Evolutionary conservation across 2,888 invertebrate species (phyloP).

Genomic region (Tridacna gigas): DNA sequence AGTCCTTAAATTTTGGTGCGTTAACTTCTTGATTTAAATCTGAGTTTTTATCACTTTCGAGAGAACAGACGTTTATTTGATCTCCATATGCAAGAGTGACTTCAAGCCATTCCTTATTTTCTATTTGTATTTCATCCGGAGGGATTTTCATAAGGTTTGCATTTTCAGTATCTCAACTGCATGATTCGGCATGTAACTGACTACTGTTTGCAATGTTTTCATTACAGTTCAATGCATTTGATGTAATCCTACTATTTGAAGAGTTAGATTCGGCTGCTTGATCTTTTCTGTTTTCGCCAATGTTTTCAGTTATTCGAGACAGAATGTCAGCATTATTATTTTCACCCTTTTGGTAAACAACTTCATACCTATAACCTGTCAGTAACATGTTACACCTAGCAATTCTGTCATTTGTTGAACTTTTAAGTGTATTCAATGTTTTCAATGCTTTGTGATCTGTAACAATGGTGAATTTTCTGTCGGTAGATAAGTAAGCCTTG

Average conservation of each 20-base stretch:
- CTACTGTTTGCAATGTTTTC: too few relatives aligned
- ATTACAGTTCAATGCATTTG: neutral
- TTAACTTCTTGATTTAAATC: neutral
- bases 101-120: too few relatives aligned
- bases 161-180: neutral
- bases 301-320: neutral
- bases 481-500: too few relatives aligned
- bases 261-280: neutral
- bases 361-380: too few relatives aligned
- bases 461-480: too few relatives aligned
- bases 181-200: neutral
- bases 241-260: neutral
- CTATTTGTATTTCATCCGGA: neutral
- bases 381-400: conserved; percentile 50
- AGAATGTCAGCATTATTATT: too few relatives aligned
- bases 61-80: conserved; percentile 3
- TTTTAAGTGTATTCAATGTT: conserved; percentile 30
- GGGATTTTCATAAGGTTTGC: neutral
- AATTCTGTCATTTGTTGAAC: conserved; percentile 41
- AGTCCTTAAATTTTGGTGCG: conserved; percentile 4
- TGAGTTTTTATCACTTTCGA: neutral
- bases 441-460: too few relatives aligned
- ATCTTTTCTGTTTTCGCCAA: neutral
- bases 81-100: conserved; percentile 30
- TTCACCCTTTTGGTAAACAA: too few relatives aligned